Conservation (phyloP, 2,113 vertebrate species). For the Thymallus thymallus region DNA sequence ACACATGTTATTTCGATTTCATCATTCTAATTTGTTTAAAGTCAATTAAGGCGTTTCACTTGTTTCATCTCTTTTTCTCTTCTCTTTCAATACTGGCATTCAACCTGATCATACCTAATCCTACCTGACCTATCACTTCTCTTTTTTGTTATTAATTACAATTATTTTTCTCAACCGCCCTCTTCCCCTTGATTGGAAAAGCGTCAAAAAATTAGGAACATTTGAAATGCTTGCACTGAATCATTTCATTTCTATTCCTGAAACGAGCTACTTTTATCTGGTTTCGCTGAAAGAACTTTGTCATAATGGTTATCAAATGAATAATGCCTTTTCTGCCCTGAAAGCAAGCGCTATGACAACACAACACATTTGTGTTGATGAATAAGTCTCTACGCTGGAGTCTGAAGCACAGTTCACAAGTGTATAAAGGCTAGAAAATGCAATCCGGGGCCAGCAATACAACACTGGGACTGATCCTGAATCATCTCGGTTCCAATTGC, state of each 20-base stretch:
- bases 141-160: not conserved
- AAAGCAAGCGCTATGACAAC: conserved; percentile 23
- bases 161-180: not conserved
- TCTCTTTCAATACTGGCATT: not conserved
- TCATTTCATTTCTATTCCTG: not conserved
- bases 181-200: not conserved
- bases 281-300: conserved; percentile 15
- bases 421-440: no score
- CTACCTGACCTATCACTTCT: not conserved
- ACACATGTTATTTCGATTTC: no score
- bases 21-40: not conserved
- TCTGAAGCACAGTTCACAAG: not conserved
- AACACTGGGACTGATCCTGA: no score
- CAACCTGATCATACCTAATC: not conserved
- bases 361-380: conserved; percentile 22
- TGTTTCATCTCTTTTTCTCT: not conserved
- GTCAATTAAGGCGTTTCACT: not conserved
- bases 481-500: not conserved
- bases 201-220: not conserved
- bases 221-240: not conserved
- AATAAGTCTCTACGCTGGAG: conserved; percentile 7
- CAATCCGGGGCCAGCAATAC: no score
- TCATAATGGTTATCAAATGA: conserved; percentile 24
- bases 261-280: not conserved
- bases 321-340: conserved; percentile 4